These are phyloP conservation scores for Neuroterus valhalla DNA, from an alignment of 1,140 invertebrate genomes.

Conservation along the genomic window DNA sequence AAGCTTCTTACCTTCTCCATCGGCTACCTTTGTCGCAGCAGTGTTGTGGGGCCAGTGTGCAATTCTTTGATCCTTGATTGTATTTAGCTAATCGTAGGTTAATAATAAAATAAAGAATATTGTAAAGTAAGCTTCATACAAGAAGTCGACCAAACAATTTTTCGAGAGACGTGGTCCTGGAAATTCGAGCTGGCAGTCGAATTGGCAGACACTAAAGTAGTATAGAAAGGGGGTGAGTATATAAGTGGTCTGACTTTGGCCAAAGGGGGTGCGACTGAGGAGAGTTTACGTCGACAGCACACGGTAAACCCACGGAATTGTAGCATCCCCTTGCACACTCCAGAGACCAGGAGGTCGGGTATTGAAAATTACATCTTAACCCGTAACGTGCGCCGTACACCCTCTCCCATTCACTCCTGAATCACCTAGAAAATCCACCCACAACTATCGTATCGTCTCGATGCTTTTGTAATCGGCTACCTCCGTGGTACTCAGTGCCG, in stretches of 20 bases:
- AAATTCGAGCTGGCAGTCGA: constrained; percentile 32
- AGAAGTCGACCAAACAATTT: neutral
- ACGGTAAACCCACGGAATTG: constrained; percentile 72
- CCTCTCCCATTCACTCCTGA: constrained; percentile 26
- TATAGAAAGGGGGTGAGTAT: constrained; percentile 48
- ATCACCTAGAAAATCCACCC: constrained; percentile 34
- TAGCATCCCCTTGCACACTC: constrained; percentile 65
- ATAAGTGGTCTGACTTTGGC: constrained; percentile 66
- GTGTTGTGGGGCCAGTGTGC: no score
- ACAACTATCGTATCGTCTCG: constrained; percentile 40
- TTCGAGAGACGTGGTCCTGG: neutral
- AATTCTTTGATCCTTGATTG: no score
- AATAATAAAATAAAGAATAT: no score
- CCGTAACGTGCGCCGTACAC: constrained; percentile 43
- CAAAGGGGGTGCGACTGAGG: constrained; percentile 66
- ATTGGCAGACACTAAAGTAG: constrained; percentile 59
- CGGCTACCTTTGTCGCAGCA: no score
- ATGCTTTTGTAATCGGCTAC: constrained; percentile 61
- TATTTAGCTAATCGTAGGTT: no score
- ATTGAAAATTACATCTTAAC: constrained; percentile 75
- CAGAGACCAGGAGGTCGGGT: constrained; percentile 64
- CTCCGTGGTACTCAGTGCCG: constrained; percentile 43
- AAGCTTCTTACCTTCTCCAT: no score
- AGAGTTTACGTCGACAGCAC: constrained; percentile 73
- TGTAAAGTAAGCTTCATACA: no score